Evolutionary conservation across 2,888 invertebrate genomes (phyloP).

Genomic region (Timema podura): DNA sequence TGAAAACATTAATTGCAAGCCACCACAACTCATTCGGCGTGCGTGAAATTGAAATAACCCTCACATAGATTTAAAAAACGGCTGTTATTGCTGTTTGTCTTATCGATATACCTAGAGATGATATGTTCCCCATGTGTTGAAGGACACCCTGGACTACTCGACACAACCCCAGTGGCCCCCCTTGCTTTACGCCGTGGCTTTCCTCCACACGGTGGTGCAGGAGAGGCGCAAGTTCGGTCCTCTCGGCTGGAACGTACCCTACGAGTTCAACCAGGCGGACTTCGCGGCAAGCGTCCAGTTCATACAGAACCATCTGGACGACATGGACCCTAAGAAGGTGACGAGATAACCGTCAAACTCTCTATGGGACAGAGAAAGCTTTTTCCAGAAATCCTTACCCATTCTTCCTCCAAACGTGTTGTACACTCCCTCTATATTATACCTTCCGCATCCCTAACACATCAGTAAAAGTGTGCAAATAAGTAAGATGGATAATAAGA

Average conservation of each 20-base stretch:
- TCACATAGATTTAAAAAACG: no score
- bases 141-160: conserved; percentile 90
- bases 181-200: conserved; percentile 87
- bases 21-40: no score
- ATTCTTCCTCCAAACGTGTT: no score
- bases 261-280: conserved; percentile 96
- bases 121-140: neutral
- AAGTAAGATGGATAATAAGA: no score
- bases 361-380: no score
- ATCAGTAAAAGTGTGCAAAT: neutral
- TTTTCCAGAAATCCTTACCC: no score
- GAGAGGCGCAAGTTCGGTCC: conserved; percentile 95
- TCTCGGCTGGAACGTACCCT: conserved; percentile 94
- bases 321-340: conserved; percentile 90
- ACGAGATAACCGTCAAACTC: neutral
- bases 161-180: conserved; percentile 91
- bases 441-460: no score
- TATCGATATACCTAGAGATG: no score
- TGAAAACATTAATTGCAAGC: no score
- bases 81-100: no score
- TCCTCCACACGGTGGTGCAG: conserved; percentile 92
- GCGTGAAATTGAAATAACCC: no score
- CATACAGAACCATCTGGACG: conserved; percentile 93
- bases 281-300: conserved; percentile 94
- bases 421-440: no score